These are phyloP conservation scores for Channa argus DNA, from an alignment of 2,113 vertebrate genomes.

Conservation along the genomic window DNA sequence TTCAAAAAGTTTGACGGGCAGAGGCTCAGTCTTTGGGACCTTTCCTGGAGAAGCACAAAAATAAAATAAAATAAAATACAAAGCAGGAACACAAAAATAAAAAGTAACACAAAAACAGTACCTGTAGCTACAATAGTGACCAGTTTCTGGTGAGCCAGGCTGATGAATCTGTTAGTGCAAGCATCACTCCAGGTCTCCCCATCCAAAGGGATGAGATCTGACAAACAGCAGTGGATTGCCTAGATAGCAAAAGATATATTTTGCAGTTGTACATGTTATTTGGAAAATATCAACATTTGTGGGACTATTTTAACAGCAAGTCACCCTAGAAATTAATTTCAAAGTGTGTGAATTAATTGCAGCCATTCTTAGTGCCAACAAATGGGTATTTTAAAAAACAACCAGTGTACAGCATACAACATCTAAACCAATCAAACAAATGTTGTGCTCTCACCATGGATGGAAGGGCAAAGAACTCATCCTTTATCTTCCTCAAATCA, in stretches of 20 bases:
- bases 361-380: too few species aligned
- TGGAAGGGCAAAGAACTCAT: constrained; percentile 88
- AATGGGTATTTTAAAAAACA: too few species aligned
- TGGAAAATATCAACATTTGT: too few species aligned
- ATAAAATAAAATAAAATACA: constrained; percentile 7
- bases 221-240: constrained; percentile 90
- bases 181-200: constrained; percentile 82
- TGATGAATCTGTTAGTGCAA: constrained; percentile 86
- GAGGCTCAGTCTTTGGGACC: neutral
- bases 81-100: constrained; percentile 7
- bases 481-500: constrained; percentile 87
- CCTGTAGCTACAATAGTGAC: constrained; percentile 85
- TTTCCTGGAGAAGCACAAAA: constrained; percentile 20
- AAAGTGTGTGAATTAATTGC: too few species aligned
- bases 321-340: too few species aligned
- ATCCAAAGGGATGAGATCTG: constrained; percentile 82
- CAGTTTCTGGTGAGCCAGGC: constrained; percentile 84
- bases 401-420: too few species aligned
- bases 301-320: too few species aligned
- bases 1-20: constrained; percentile 71
- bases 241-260: constrained; percentile 56
- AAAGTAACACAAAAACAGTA: constrained; percentile 50
- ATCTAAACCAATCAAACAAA: neutral
- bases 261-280: too few species aligned
- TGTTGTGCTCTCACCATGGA: constrained; percentile 84